Percentiles rank a stretch among this genome's conserved stretches.
Conservation (phyloP, 2,888 invertebrate species). For the Caenorhabditis sulstoni region DNA sequence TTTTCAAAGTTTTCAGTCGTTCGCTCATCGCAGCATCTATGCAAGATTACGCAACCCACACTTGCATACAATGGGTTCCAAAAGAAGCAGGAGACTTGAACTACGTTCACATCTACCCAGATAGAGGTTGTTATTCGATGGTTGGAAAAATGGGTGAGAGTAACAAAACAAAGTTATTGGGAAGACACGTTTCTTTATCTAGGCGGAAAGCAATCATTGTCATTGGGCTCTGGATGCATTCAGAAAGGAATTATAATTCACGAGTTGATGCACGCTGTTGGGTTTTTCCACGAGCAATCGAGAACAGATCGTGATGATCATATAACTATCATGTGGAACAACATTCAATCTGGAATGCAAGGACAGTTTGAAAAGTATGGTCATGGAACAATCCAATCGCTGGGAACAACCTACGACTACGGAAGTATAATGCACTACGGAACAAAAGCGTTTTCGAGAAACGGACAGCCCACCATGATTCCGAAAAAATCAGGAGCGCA, state of each 20-base stretch:
- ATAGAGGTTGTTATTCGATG: conserved; percentile 80
- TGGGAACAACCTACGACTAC: conserved; percentile 79
- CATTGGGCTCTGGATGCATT: conserved; percentile 79
- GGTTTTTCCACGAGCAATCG: conserved; percentile 79
- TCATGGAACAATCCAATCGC: conserved; percentile 75
- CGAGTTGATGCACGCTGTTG: conserved; percentile 80
- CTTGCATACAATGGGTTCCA: conserved; percentile 80
- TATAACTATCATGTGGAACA: conserved; percentile 79
- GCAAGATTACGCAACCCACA: conserved; percentile 78
- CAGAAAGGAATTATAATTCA: conserved; percentile 80
- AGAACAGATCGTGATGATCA: conserved; percentile 76
- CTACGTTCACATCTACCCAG: conserved; percentile 80
- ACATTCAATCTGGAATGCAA: conserved; percentile 79
- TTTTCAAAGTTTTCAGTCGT: conserved; percentile 72
- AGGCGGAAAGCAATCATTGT: conserved; percentile 76
- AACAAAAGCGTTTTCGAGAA: conserved; percentile 77
- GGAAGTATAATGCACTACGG: conserved; percentile 80
- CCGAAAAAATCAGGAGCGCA: conserved; percentile 73
- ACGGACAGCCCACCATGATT: conserved; percentile 79
- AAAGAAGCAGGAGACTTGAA: conserved; percentile 75
- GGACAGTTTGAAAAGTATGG: conserved; percentile 80
- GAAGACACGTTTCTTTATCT: neutral
- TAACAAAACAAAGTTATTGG: no score
- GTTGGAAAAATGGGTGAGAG: conserved; percentile 75
- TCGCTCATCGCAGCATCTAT: conserved; percentile 79